Percentiles rank a stretch among this genome's conserved stretches.
Evolutionary conservation across 92 coral and sea anemone genomes (phyloP).

Genomic region (Zoanthus gigantus): DNA sequence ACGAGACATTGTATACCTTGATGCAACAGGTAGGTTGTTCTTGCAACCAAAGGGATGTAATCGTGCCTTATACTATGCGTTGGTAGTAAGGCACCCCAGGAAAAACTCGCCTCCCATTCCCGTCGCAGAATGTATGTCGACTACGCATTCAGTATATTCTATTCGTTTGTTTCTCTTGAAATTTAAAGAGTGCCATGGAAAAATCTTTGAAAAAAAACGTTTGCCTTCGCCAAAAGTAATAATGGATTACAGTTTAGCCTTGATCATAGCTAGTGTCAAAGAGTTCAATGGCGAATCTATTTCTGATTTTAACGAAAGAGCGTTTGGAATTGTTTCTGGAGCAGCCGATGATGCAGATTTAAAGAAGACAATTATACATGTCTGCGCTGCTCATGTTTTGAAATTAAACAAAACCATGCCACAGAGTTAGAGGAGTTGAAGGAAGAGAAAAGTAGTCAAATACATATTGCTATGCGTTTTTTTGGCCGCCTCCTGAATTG

Average conservation of each 20-base stretch:
- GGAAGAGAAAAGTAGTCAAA: conserved; percentile 26
- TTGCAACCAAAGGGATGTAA: background rate
- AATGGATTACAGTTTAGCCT: conserved; percentile 47
- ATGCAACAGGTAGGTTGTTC: conserved; percentile 49
- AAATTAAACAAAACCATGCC: conserved; percentile 38
- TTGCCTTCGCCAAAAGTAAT: background rate
- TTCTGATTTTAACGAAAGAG: conserved; percentile 24
- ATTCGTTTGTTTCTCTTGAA: conserved; percentile 7
- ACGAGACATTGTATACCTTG: conserved; percentile 44
- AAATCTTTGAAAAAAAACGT: background rate
- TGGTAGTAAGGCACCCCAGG: conserved; percentile 13
- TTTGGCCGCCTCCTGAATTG: conserved; percentile 44
- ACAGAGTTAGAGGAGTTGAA: conserved; percentile 13
- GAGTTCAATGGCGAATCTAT: conserved; percentile 39
- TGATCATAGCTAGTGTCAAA: conserved; percentile 19
- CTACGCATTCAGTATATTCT: background rate
- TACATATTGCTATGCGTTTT: conserved; percentile 53
- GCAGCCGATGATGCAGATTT: background rate
- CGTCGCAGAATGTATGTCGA: conserved; percentile 12
- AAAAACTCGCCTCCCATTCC: conserved; percentile 20
- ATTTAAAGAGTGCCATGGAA: background rate
- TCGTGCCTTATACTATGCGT: conserved; percentile 13
- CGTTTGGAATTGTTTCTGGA: conserved; percentile 22
- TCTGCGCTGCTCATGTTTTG: conserved; percentile 48
- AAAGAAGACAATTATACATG: conserved; percentile 12